These are phyloP conservation scores for Austrofundulus limnaeus DNA, from an alignment of 2,113 vertebrate species.

Conservation along the genomic window DNA sequence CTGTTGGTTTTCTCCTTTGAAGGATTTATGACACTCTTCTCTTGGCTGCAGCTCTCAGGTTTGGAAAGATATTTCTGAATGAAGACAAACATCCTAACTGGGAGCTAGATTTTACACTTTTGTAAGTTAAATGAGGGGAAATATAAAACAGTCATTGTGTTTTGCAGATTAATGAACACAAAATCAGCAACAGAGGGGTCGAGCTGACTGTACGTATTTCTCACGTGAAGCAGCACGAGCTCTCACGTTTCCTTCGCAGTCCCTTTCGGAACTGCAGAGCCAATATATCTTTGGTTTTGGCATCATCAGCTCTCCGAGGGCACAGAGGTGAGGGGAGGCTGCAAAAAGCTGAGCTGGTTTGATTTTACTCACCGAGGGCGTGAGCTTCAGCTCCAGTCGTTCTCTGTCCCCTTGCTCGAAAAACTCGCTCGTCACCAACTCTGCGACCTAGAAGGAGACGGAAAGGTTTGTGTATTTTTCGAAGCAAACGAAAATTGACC, in stretches of 20 bases:
- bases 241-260: slow-evolving; percentile 43
- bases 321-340: slow-evolving; percentile 31
- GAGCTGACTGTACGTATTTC: slow-evolving; percentile 57
- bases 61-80: neutral
- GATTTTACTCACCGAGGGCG: slow-evolving; percentile 88
- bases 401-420: slow-evolving; percentile 99
- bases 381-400: slow-evolving; percentile 95
- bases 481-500: too few relatives aligned
- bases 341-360: slow-evolving; percentile 23
- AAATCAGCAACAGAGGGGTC: slow-evolving; percentile 43
- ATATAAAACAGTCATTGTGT: neutral
- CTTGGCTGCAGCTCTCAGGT: slow-evolving; percentile 18
- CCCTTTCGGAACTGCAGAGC: slow-evolving; percentile 34
- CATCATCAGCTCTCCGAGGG: slow-evolving; percentile 43
- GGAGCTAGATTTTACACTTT: neutral
- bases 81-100: neutral
- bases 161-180: slow-evolving; percentile 32
- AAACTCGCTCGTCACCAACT: slow-evolving; percentile 98
- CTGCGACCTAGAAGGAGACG: slow-evolving; percentile 85
- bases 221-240: slow-evolving; percentile 36
- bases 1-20: slow-evolving; percentile 29
- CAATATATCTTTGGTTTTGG: slow-evolving; percentile 49
- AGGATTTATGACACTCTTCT: slow-evolving; percentile 28
- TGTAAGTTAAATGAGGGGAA: neutral
- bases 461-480: too few relatives aligned